Evolutionary conservation across 1,140 invertebrate genomes (phyloP).

Genomic region (Oreohelix idahoensis): DNA sequence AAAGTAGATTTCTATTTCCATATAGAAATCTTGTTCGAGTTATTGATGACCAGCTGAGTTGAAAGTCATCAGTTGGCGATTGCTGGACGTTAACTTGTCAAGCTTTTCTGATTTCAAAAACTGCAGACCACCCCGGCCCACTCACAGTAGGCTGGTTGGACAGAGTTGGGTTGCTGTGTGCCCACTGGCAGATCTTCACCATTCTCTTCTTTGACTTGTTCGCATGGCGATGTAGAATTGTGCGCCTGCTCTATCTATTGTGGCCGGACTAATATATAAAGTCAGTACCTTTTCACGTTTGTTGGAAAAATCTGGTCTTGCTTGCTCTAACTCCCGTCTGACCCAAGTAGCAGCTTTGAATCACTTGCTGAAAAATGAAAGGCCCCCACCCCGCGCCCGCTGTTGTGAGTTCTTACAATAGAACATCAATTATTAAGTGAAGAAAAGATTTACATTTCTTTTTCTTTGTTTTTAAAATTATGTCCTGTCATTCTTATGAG

Average conservation of each 20-base stretch:
- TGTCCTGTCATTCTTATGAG: too few relatives aligned
- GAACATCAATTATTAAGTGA: too few relatives aligned
- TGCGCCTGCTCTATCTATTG: slow-evolving; percentile 30
- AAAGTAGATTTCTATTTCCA: too few relatives aligned
- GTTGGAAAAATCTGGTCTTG: background rate
- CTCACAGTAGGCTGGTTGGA: slow-evolving; percentile 44
- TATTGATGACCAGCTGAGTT: background rate
- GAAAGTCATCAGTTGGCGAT: slow-evolving; percentile 15
- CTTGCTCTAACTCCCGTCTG: slow-evolving; percentile 23
- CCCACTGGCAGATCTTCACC: background rate
- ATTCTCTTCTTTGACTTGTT: slow-evolving; percentile 31
- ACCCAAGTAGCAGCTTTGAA: slow-evolving; percentile 20
- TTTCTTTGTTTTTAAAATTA: too few relatives aligned
- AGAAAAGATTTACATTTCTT: too few relatives aligned
- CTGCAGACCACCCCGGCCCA: slow-evolving; percentile 44
- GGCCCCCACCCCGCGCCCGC: too few relatives aligned
- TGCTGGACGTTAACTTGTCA: slow-evolving; percentile 17
- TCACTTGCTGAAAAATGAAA: background rate
- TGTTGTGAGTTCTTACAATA: too few relatives aligned
- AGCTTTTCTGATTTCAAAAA: slow-evolving; percentile 18
- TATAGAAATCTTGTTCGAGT: background rate
- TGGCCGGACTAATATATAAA: slow-evolving; percentile 29
- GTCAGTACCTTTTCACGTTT: background rate
- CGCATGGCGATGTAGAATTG: slow-evolving; percentile 40
- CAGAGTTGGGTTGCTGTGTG: slow-evolving; percentile 42